Evolutionary conservation across 64 coral and sea anemone species (phyloP).

Genomic region (Stichodactyla helianthus): DNA sequence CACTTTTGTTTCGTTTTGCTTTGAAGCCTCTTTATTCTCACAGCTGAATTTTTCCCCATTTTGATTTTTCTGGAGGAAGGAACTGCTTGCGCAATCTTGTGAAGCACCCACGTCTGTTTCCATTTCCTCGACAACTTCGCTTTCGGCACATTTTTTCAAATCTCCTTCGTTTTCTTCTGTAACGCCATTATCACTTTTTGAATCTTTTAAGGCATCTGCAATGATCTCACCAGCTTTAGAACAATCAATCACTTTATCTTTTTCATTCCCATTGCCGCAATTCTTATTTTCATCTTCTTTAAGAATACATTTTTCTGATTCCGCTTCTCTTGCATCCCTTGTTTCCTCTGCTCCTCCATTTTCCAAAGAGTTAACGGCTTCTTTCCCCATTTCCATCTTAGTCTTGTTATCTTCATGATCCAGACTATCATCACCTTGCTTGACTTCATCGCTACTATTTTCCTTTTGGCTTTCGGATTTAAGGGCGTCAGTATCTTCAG

Average conservation of each 20-base stretch:
- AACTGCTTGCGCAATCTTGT: background rate
- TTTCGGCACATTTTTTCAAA: background rate
- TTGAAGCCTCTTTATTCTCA: background rate
- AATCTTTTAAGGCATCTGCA: background rate
- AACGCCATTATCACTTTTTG: background rate
- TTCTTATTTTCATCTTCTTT: background rate
- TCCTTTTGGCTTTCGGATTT: constrained; percentile 1
- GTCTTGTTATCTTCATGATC: background rate
- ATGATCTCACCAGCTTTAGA: background rate
- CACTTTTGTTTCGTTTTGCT: background rate
- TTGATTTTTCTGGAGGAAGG: background rate
- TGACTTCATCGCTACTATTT: background rate
- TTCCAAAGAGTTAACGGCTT: background rate
- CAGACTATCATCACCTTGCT: constrained; percentile 13
- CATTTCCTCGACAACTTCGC: background rate
- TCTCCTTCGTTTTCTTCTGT: background rate
- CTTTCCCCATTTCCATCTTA: background rate
- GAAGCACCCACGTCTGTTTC: background rate
- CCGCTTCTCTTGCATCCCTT: background rate
- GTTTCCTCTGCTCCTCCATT: background rate
- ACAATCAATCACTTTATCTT: background rate
- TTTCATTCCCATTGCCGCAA: background rate
- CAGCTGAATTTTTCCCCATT: background rate
- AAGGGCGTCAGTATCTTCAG: background rate
- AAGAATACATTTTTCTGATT: background rate